Conservation (phyloP, 2,888 invertebrate genomes). For the Poecilobothrus nobilitatus region DNA sequence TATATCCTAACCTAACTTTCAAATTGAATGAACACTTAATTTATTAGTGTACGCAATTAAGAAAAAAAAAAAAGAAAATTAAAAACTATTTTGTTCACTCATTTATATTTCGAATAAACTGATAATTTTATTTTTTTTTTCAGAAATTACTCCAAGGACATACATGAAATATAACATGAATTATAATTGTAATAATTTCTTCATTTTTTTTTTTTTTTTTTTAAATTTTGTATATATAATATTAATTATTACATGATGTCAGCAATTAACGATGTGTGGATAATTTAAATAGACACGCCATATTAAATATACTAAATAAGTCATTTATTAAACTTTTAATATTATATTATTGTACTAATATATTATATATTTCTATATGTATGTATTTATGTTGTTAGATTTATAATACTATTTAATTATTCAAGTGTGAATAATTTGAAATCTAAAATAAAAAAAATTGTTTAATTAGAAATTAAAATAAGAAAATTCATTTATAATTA, state of each 20-base stretch:
- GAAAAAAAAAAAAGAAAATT: not conserved
- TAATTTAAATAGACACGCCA: not conserved
- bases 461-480: no score
- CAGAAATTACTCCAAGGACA: not conserved
- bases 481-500: no score
- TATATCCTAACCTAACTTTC: no score
- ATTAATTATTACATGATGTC: not conserved
- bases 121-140: not conserved
- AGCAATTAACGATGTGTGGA: constrained; percentile 6
- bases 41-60: no score
- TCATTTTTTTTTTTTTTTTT: not conserved
- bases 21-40: no score
- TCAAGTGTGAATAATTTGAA: not conserved
- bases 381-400: not conserved
- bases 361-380: not conserved
- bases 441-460: not conserved
- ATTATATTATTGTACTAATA: not conserved
- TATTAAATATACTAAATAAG: not conserved
- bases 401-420: not conserved
- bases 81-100: not conserved
- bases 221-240: not conserved
- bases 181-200: not conserved
- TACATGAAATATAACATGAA: not conserved
- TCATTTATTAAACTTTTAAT: no score
- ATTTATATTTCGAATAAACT: no score